phyloP scores from a whole-genome alignment of 2,113 vertebrate genomes.

The Caranx ignobilis region DNA sequence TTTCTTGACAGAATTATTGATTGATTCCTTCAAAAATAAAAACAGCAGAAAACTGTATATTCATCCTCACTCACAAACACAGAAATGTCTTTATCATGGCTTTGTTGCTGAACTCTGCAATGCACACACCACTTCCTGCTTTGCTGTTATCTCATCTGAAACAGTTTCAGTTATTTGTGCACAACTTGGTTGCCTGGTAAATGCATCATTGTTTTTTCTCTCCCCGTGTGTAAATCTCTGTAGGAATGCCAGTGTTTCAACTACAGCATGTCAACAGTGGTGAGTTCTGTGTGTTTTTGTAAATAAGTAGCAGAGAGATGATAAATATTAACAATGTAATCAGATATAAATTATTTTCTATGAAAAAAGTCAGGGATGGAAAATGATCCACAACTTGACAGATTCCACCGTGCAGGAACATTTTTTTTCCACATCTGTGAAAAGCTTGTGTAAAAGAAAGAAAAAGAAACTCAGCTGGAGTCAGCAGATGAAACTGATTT shows the following conservation, averaged over 20 bases:
- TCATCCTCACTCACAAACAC: not conserved
- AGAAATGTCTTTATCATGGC: not conserved
- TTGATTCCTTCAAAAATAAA: too few species aligned
- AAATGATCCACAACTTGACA: not conserved
- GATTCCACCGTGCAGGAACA: not conserved
- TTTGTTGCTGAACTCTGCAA: not conserved
- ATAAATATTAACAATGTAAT: not conserved
- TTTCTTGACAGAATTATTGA: too few species aligned
- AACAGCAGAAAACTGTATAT: too few species aligned
- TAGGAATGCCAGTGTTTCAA: conserved; percentile 34
- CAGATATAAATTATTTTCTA: not conserved
- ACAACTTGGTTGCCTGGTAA: not conserved
- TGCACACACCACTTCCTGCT: conserved; percentile 40
- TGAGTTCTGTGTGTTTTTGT: conserved; percentile 25
- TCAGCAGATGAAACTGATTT: too few species aligned
- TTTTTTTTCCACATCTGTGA: too few species aligned
- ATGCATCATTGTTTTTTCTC: not conserved
- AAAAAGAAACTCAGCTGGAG: too few species aligned
- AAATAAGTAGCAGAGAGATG: not conserved
- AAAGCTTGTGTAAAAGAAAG: too few species aligned
- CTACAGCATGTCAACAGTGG: not conserved
- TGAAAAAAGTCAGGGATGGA: not conserved
- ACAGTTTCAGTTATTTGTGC: conserved; percentile 1
- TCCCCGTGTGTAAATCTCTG: not conserved
- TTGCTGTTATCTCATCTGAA: conserved; percentile 46